A percentile compares a stretch with the other conserved stretches of the same genome.
phyloP scores from a whole-genome alignment of 2,113 vertebrate species.

The Ciconia stormi region DNA sequence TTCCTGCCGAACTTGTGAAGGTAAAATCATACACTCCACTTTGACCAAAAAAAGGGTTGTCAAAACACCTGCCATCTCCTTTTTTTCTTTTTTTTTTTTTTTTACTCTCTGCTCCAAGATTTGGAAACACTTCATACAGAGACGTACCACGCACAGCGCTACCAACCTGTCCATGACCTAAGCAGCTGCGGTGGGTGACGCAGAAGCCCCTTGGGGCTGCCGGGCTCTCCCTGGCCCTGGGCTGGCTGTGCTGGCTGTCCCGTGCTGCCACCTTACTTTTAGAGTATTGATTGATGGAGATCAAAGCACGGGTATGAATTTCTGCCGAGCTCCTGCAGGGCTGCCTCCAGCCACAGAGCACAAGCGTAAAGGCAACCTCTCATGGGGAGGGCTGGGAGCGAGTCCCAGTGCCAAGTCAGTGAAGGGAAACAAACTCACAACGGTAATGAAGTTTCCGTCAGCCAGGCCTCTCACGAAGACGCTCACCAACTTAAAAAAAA shows the following conservation, averaged over 20 bases:
- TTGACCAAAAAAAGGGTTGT: background rate
- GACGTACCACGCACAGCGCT: accelerated
- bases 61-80: background rate
- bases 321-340: background rate
- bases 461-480: background rate
- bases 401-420: accelerated
- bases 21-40: constrained; percentile 58
- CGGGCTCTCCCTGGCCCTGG: background rate
- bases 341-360: background rate
- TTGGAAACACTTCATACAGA: background rate
- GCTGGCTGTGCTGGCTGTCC: background rate
- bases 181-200: background rate
- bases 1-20: constrained; percentile 82
- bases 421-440: background rate
- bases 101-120: background rate
- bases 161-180: background rate
- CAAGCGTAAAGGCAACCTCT: background rate
- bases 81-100: background rate
- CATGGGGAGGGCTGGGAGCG: accelerated
- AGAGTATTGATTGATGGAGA: background rate
- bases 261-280: background rate
- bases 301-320: background rate
- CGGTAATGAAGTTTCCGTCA: background rate
- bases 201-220: background rate
- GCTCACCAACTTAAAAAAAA: background rate